Conservation (phyloP, 2,797 vertebrate genomes). For the Scomberomorus guttatus region DNA sequence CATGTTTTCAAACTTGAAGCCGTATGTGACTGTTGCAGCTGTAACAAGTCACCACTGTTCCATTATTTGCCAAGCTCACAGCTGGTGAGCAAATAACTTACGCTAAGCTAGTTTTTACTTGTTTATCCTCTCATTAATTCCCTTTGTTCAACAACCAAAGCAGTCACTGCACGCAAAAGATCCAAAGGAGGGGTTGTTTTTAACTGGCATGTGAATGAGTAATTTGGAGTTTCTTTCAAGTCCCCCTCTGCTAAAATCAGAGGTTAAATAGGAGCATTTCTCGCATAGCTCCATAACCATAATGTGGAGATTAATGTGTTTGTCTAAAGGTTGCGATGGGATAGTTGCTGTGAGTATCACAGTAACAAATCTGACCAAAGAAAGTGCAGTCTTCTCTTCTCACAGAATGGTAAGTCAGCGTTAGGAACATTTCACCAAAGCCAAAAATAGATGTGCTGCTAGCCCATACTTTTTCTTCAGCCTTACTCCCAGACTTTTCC, state of each 20-base stretch:
- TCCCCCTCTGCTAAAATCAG: conserved; percentile 53
- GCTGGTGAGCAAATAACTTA: conserved; percentile 34
- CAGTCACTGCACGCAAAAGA: conserved; percentile 19
- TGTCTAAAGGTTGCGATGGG: conserved; percentile 63
- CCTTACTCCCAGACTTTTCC: conserved; percentile 39
- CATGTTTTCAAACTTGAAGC: neutral
- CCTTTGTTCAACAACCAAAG: conserved; percentile 46
- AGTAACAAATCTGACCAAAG: conserved; percentile 52
- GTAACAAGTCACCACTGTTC: conserved; percentile 54
- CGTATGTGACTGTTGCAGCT: conserved; percentile 14
- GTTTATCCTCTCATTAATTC: conserved; percentile 70
- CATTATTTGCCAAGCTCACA: conserved; percentile 47
- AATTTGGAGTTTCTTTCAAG: conserved; percentile 68
- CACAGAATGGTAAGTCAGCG: conserved; percentile 37
- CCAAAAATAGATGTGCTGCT: conserved; percentile 62
- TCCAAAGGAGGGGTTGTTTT: conserved; percentile 35
- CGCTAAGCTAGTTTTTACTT: conserved; percentile 36
- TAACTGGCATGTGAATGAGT: conserved; percentile 61
- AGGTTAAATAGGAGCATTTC: conserved; percentile 75
- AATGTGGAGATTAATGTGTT: conserved; percentile 77
- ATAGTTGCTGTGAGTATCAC: conserved; percentile 48
- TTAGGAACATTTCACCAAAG: conserved; percentile 58
- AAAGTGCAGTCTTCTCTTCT: conserved; percentile 54
- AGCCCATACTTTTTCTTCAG: conserved; percentile 39
- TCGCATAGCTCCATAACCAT: conserved; percentile 70